Conservation (phyloP, 2,888 invertebrate genomes). For the Myopa tessellatipennis region DNA sequence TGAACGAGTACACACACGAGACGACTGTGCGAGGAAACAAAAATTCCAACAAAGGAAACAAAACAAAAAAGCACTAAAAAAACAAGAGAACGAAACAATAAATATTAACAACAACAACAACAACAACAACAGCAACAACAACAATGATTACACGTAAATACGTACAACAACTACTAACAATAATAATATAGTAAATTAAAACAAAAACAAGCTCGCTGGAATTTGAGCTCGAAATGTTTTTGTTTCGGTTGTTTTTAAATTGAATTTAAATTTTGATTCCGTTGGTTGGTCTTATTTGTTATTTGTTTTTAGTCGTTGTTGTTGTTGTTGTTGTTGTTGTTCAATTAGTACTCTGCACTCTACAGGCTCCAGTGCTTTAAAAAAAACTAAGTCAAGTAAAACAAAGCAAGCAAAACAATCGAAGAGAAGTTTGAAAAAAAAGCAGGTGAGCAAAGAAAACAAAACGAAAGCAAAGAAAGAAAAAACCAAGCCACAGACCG, state of each 20-base stretch:
- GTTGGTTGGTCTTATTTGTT: too few species aligned
- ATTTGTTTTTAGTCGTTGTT: background rate
- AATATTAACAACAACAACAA: background rate
- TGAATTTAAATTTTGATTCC: background rate
- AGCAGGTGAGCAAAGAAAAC: conserved; percentile 18
- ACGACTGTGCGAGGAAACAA: conserved; percentile 9
- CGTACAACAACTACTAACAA: background rate
- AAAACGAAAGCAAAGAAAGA: background rate
- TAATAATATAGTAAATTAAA: conserved; percentile 23
- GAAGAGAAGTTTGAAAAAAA: background rate
- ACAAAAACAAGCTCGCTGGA: conserved; percentile 27
- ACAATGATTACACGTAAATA: background rate
- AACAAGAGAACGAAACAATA: background rate
- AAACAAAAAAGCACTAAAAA: background rate
- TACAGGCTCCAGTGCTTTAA: background rate
- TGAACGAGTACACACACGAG: conserved; percentile 21
- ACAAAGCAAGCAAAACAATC: conserved; percentile 19
- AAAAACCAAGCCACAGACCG: background rate
- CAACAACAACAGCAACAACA: background rate
- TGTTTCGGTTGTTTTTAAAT: too few species aligned
- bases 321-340: too few species aligned
- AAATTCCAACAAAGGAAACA: conserved; percentile 9
- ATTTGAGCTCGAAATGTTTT: conserved; percentile 23
- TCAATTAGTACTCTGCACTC: too few species aligned
- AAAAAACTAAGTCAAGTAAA: conserved; percentile 36